These are phyloP conservation scores for Belgica antarctica DNA, from an alignment of 2,888 invertebrate genomes.

Conservation along the genomic window DNA sequence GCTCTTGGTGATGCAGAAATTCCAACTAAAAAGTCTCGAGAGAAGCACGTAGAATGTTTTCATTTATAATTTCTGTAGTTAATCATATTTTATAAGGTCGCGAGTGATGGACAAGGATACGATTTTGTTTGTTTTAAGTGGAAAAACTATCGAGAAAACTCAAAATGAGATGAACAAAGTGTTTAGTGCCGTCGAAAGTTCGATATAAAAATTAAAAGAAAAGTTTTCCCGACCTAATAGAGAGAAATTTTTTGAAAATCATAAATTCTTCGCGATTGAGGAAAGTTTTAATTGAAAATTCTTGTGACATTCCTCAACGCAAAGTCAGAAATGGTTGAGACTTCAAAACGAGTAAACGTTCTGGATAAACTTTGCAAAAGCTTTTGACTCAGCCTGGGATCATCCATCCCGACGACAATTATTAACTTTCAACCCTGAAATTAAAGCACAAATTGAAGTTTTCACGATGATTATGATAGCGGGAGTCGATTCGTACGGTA, in stretches of 20 bases:
- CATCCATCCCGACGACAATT: neutral
- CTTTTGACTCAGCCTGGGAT: neutral
- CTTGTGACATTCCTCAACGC: neutral
- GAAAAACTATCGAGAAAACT: too few relatives aligned
- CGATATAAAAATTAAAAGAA: neutral
- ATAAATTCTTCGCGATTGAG: neutral
- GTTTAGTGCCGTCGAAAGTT: neutral
- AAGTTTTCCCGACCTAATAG: constrained; percentile 15
- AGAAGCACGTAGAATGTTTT: neutral
- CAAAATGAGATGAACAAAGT: neutral
- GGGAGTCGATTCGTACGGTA: constrained; percentile 40
- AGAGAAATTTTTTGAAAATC: constrained; percentile 1
- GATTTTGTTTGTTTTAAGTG: neutral
- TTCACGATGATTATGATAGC: constrained; percentile 41
- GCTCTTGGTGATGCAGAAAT: neutral
- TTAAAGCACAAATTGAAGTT: constrained; percentile 8
- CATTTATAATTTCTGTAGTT: constrained; percentile 3
- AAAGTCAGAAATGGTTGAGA: neutral
- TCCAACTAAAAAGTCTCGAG: neutral
- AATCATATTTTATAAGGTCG: constrained; percentile 13
- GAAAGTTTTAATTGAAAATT: constrained; percentile 2
- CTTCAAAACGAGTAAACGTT: constrained; percentile 11
- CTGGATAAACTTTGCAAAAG: neutral
- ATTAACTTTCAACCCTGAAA: neutral
- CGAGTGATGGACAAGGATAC: neutral